phyloP scores from a whole-genome alignment of 2,797 vertebrate species.

The Crocidura indochinensis region DNA sequence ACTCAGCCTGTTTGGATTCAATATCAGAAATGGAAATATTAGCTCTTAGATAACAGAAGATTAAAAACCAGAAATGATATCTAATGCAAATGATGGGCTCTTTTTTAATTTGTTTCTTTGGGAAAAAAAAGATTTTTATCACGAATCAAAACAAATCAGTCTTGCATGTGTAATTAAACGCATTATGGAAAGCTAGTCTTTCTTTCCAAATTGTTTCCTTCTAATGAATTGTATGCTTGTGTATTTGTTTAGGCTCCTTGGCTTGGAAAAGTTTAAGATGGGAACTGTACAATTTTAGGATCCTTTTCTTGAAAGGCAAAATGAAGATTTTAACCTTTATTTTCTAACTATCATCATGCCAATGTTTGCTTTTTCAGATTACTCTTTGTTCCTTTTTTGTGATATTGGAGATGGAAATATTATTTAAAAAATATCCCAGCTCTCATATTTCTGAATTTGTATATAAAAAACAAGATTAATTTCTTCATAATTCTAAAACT shows the following conservation, averaged over 20 bases:
- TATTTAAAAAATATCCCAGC: too few relatives aligned
- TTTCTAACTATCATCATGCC: neutral
- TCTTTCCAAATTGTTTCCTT: slow-evolving; percentile 68
- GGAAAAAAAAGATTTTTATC: slow-evolving; percentile 80
- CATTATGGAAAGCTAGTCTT: slow-evolving; percentile 70
- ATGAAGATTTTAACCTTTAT: neutral
- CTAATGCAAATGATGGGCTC: slow-evolving; percentile 79
- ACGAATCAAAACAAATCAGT: slow-evolving; percentile 73
- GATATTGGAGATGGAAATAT: too few relatives aligned
- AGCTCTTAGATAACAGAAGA: slow-evolving; percentile 73
- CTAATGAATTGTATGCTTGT: slow-evolving; percentile 62
- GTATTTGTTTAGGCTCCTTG: slow-evolving; percentile 51
- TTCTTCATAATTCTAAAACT: too few relatives aligned
- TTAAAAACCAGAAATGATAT: slow-evolving; percentile 79
- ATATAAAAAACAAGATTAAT: too few relatives aligned
- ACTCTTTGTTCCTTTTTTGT: neutral
- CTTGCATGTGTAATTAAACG: slow-evolving; percentile 76
- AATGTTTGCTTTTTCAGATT: neutral
- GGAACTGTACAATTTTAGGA: neutral
- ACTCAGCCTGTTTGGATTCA: slow-evolving; percentile 53
- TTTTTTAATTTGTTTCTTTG: slow-evolving; percentile 80
- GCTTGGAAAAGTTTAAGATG: slow-evolving; percentile 59
- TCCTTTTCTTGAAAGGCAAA: neutral
- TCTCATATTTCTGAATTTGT: too few relatives aligned
- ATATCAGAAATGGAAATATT: slow-evolving; percentile 72